Evolutionary conservation across 2,797 vertebrate species (phyloP).

Genomic region (Masticophis lateralis): DNA sequence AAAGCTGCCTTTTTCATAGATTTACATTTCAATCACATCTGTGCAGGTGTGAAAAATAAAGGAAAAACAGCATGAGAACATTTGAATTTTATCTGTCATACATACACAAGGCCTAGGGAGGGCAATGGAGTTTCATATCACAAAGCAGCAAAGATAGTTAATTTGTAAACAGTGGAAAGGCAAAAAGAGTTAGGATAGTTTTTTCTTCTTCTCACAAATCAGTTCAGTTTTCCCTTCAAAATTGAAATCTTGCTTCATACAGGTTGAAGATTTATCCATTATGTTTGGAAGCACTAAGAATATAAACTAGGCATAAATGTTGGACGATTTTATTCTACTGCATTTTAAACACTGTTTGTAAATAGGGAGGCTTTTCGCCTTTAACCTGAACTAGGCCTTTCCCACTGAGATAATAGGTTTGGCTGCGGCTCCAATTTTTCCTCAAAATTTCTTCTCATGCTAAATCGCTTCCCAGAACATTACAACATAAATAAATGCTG

Average conservation of each 20-base stretch:
- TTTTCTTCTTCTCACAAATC: neutral
- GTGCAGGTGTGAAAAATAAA: neutral
- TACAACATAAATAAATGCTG: neutral
- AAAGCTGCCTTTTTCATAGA: neutral
- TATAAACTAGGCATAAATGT: neutral
- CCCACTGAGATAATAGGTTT: neutral
- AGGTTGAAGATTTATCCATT: neutral
- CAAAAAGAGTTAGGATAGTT: neutral
- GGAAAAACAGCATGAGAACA: neutral
- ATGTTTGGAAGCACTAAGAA: neutral
- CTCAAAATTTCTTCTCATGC: neutral
- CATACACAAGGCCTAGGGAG: constrained; percentile 53
- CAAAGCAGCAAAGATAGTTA: neutral
- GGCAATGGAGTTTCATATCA: constrained; percentile 53
- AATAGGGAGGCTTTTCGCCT: neutral
- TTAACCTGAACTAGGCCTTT: no score
- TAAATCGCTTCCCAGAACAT: neutral
- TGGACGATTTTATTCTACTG: neutral
- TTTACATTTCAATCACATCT: constrained; percentile 20
- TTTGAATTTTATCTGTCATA: constrained; percentile 54
- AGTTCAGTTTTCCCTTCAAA: neutral
- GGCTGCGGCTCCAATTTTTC: neutral
- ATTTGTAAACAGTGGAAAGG: constrained; percentile 1
- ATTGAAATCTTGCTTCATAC: neutral
- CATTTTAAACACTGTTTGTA: neutral